Base-by-base conservation (phyloP, 2,113 vertebrate genomes). In the Apus apus region DNA sequence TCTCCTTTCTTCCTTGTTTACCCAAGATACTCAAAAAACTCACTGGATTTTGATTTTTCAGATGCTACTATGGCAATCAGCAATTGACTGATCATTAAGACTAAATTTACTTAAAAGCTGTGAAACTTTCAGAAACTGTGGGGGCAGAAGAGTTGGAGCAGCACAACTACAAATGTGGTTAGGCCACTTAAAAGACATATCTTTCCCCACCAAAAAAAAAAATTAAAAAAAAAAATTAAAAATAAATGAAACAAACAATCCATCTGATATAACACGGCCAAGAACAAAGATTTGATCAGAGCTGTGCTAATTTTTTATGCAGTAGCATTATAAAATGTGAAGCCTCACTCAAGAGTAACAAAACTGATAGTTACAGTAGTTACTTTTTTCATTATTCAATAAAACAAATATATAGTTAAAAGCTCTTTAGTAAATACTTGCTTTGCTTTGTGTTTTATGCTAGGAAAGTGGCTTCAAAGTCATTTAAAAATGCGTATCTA, bases 151-250 rank as follows among this genome's bases (percentile, higher is more conserved):
- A 93, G 36, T 36, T 64, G 60, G 21, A 93, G n/a, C 89, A 38
- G 54, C 66, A 91, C 26, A 79, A 23, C 73, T 89, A 85, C 64
- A 86, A 66, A 83, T 95, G 71, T 92, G 94, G 93, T 89, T 86
- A 94, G 70, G 92, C 89, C 96, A 91, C 92, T 84, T 91, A 75
- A 94, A 91, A 91, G 54, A 87, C 53, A 89, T 92, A 85, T 67
- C 75, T 85, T 93, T 83, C 27, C 34, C 26, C 83, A 93, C 60
- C 36, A 82, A 87, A n/a, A 50, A 38, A n/a, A 53, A 82, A 58
- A 56, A n/a, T n/a, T 45, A 46, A 19, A 21, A 48, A 48, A 48
- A 48, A 48, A 2, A 56, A 8, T 8, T 45, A 46, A 19, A 48
- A 48, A 48, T 10, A 48, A 48, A 2, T 38, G 20, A 86, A 85